These are phyloP conservation scores for Diceros bicornis DNA, from an alignment of 2,797 vertebrate species.

Conservation along the genomic window DNA sequence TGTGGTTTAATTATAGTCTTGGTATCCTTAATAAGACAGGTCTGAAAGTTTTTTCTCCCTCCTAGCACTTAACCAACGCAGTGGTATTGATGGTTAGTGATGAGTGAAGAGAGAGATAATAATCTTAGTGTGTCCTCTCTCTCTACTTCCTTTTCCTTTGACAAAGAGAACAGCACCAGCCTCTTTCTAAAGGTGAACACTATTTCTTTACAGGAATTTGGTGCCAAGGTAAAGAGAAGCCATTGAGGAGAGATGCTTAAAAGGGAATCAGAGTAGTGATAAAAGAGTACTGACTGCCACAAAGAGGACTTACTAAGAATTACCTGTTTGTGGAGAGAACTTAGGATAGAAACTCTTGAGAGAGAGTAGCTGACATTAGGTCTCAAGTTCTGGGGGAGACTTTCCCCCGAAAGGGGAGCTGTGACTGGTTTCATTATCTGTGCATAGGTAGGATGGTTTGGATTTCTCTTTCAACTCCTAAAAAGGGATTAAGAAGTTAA, in stretches of 20 bases:
- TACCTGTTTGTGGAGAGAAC: neutral
- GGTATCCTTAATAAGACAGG: neutral
- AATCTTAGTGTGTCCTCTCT: neutral
- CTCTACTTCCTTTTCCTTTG: neutral
- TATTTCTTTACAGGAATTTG: slow-evolving; percentile 35
- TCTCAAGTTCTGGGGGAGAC: slow-evolving; percentile 1
- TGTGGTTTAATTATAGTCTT: neutral
- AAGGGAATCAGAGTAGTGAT: neutral
- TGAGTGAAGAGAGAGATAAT: neutral
- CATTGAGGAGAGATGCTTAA: neutral
- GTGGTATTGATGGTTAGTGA: neutral
- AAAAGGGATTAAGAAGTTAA: neutral
- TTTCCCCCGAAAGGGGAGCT: neutral
- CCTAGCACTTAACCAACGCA: neutral
- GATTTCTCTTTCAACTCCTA: neutral
- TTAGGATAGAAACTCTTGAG: neutral
- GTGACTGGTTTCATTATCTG: neutral
- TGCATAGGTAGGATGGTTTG: neutral
- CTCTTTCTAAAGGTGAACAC: slow-evolving; percentile 2
- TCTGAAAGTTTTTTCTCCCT: neutral
- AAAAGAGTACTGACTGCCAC: neutral
- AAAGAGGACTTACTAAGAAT: neutral
- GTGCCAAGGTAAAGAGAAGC: neutral
- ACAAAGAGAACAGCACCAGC: neutral
- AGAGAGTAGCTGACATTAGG: neutral